Evolutionary conservation across 2,797 vertebrate genomes (phyloP).

Genomic region (Petrocephalus sullivani): DNA sequence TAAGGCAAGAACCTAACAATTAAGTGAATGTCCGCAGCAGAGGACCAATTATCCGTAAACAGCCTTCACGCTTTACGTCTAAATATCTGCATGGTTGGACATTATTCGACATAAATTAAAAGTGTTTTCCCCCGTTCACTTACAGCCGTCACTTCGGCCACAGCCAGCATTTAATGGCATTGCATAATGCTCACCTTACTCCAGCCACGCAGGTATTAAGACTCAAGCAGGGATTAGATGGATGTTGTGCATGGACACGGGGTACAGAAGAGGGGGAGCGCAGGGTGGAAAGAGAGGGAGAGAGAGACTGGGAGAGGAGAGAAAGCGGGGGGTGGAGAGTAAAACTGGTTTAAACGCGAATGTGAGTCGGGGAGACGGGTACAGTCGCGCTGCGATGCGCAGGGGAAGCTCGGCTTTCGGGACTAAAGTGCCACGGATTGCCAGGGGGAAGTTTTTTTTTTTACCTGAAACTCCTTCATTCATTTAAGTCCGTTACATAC

Average conservation of each 20-base stretch:
- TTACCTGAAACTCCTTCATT: slow-evolving; percentile 23
- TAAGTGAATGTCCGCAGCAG: background rate
- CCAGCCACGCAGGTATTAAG: background rate
- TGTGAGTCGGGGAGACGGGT: slow-evolving; percentile 45
- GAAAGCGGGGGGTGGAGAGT: slow-evolving; percentile 40
- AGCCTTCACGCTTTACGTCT: background rate
- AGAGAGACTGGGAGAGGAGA: slow-evolving; percentile 9
- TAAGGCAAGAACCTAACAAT: background rate
- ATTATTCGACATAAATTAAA: background rate
- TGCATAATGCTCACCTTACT: background rate
- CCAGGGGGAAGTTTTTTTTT: slow-evolving; percentile 37
- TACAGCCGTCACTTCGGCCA: background rate
- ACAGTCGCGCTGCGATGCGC: slow-evolving; percentile 35
- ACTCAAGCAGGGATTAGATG: background rate
- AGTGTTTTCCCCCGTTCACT: background rate
- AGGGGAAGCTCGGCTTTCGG: slow-evolving; percentile 39
- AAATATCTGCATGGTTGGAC: background rate
- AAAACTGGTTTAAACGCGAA: slow-evolving; percentile 57
- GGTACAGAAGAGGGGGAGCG: slow-evolving; percentile 15
- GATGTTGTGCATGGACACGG: slow-evolving; percentile 17
- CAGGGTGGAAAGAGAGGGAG: slow-evolving; percentile 2
- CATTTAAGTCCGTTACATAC: slow-evolving; percentile 27
- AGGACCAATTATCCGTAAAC: background rate
- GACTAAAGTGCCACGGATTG: slow-evolving; percentile 45
- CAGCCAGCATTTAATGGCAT: background rate